phyloP scores from a whole-genome alignment of 2,797 vertebrate species.

The Picus viridis region DNA sequence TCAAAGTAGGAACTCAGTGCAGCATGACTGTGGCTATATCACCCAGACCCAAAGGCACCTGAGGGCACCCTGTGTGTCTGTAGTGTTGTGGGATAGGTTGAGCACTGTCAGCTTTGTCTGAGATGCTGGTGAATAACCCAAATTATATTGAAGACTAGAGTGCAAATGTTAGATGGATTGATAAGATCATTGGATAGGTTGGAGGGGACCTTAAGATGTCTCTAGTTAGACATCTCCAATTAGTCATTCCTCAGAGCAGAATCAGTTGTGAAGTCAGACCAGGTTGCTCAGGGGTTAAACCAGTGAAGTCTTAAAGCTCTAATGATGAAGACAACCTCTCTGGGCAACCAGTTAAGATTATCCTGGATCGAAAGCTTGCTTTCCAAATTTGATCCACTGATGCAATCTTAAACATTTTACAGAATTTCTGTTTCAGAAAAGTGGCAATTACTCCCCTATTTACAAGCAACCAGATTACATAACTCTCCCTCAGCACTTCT shows the following conservation, averaged over 20 bases:
- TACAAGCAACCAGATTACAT: not conserved
- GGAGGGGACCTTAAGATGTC: not conserved
- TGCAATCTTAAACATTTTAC: not conserved
- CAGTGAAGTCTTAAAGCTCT: not conserved
- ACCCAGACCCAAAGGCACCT: no score
- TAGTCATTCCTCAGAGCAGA: not conserved
- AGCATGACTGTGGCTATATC: not conserved
- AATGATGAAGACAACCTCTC: not conserved
- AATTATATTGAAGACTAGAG: not conserved
- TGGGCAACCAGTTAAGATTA: not conserved
- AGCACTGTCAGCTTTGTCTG: not conserved
- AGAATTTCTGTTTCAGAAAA: not conserved
- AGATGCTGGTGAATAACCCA: not conserved
- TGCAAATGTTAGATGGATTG: not conserved
- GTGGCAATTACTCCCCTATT: not conserved
- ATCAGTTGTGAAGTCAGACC: not conserved
- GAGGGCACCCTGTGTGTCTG: accelerated
- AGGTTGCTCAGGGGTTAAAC: not conserved
- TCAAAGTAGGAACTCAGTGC: not conserved
- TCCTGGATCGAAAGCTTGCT: not conserved
- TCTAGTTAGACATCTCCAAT: not conserved
- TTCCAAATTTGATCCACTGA: not conserved
- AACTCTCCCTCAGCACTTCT: no score
- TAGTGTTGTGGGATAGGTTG: not conserved
- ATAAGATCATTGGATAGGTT: not conserved